A percentile compares a stretch with the other conserved stretches of the same genome.
Conservation (phyloP, 2,797 vertebrate species). For the Pteropus rufus region DNA sequence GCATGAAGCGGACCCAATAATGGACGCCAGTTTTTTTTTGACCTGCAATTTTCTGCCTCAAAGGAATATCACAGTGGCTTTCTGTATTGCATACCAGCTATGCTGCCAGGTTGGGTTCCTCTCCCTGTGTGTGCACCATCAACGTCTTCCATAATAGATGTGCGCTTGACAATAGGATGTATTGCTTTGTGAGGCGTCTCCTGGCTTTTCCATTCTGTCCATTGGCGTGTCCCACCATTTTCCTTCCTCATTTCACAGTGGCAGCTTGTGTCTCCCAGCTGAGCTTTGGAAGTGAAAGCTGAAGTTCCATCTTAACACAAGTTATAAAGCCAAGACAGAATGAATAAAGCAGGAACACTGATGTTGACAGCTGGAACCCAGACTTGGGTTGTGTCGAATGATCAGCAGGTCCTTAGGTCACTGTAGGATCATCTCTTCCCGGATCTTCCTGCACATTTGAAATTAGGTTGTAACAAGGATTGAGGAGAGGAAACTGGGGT, state of each 20-base stretch:
- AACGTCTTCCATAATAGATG: rapidly evolving
- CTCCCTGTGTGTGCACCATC: background rate
- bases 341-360: background rate
- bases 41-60: background rate
- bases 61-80: background rate
- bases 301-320: background rate
- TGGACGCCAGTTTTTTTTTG: background rate
- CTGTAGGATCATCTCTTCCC: background rate
- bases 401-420: background rate
- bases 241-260: background rate
- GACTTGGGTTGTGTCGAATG: background rate
- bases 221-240: background rate
- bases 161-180: rapidly evolving
- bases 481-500: background rate
- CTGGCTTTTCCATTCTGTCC: background rate
- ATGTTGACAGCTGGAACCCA: background rate
- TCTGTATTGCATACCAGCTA: rapidly evolving
- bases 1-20: background rate
- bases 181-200: background rate
- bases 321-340: background rate
- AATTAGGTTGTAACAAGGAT: background rate
- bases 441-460: background rate
- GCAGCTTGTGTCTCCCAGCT: background rate
- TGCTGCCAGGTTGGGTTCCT: background rate
- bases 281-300: background rate